phyloP scores from a whole-genome alignment of 92 coral and sea anemone species.

The Phenganax marumi region DNA sequence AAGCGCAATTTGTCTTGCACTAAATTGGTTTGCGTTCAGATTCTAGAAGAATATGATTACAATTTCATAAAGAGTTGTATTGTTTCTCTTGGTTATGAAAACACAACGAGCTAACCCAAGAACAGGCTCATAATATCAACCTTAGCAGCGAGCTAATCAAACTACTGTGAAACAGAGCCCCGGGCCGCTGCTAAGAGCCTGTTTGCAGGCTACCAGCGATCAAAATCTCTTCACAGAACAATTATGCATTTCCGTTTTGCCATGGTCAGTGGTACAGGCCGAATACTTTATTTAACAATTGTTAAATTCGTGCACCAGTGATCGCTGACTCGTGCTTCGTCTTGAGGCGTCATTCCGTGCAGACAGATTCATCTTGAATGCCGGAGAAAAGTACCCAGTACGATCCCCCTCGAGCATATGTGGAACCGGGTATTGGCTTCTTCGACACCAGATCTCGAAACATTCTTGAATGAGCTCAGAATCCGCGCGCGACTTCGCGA shows the following conservation, averaged over 20 bases:
- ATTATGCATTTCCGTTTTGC: background rate
- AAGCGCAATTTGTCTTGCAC: background rate
- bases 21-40: background rate
- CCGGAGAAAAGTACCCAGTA: constrained; percentile 42
- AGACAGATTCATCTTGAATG: background rate
- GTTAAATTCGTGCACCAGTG: background rate
- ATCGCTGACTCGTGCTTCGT: background rate
- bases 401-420: constrained; percentile 39
- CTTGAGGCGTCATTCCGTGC: background rate
- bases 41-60: background rate
- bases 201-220: too few species aligned
- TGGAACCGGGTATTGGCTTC: constrained; percentile 30
- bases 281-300: background rate
- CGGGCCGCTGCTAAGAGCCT: too few species aligned
- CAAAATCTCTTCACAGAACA: too few species aligned
- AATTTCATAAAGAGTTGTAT: background rate
- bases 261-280: background rate
- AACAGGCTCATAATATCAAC: too few species aligned
- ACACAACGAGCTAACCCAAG: background rate
- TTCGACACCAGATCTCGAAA: constrained; percentile 30
- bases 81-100: background rate
- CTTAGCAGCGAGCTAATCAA: too few species aligned
- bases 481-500: constrained; percentile 25
- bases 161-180: too few species aligned
- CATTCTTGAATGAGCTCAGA: constrained; percentile 17